These are phyloP conservation scores for Meloe dianella DNA, from an alignment of 2,888 invertebrate species.

Conservation along the genomic window DNA sequence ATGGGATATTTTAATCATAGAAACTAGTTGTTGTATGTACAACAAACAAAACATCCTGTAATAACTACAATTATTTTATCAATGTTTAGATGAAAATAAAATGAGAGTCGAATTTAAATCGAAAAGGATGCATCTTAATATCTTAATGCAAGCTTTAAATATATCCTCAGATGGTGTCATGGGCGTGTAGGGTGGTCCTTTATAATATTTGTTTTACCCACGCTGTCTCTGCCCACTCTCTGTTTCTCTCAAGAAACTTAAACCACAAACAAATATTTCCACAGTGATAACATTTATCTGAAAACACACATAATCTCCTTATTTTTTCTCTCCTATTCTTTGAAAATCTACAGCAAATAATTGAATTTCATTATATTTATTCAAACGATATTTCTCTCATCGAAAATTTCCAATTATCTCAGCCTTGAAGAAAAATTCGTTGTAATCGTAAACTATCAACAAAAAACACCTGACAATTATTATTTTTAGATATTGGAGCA, in stretches of 20 bases:
- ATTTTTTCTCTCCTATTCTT: not conserved
- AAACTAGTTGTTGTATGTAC: not conserved
- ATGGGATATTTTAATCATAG: not conserved
- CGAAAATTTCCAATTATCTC: not conserved
- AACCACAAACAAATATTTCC: constrained; percentile 46
- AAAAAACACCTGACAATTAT: constrained; percentile 4
- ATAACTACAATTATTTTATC: not conserved
- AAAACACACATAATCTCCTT: constrained; percentile 21
- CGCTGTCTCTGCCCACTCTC: constrained; percentile 43
- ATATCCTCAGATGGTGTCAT: constrained; percentile 25
- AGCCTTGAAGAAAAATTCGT: not conserved
- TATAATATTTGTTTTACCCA: constrained; percentile 50
- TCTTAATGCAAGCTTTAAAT: constrained; percentile 17
- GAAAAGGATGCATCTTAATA: constrained; percentile 7
- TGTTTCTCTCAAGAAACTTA: constrained; percentile 38
- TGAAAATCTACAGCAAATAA: constrained; percentile 23
- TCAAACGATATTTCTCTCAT: constrained; percentile 13
- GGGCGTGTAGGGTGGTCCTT: constrained; percentile 39
- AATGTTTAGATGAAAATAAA: not conserved
- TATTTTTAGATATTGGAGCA: constrained; percentile 4
- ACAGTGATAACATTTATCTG: constrained; percentile 45
- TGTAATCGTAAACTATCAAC: not conserved
- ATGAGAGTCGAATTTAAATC: not conserved
- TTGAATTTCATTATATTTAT: constrained; percentile 11
- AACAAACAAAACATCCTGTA: not conserved